Conservation (phyloP, 1,140 invertebrate genomes). For the Physella acuta region DNA sequence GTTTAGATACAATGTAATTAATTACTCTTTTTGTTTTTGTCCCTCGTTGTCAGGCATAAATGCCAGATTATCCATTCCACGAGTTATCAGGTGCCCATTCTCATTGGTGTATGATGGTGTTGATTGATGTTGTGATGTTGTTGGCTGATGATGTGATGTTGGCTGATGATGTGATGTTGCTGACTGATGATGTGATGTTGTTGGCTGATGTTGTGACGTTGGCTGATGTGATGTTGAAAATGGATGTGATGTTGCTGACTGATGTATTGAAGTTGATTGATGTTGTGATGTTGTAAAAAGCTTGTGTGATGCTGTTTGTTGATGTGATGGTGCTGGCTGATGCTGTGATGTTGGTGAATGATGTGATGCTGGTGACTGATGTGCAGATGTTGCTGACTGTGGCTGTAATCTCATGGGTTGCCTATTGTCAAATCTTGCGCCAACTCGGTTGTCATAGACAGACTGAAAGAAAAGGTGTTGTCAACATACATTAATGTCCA, state of each 20-base stretch:
- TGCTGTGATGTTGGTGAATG: not conserved
- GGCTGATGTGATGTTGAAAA: slow-evolving; percentile 5
- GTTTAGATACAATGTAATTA: slow-evolving; percentile 36
- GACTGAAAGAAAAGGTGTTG: too few species aligned
- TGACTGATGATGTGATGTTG: not conserved
- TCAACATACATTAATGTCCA: too few species aligned
- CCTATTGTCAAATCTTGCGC: too few species aligned
- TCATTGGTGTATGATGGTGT: not conserved
- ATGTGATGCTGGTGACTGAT: not conserved
- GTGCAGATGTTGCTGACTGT: too few species aligned
- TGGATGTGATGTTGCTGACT: not conserved
- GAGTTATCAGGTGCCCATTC: not conserved
- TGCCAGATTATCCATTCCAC: not conserved
- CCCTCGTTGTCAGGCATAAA: slow-evolving; percentile 28
- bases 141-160: not conserved
- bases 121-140: not conserved
- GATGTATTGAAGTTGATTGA: slow-evolving; percentile 1
- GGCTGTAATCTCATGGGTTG: too few species aligned
- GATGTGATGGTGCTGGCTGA: not conserved
- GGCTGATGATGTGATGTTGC: not conserved
- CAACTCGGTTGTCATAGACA: too few species aligned
- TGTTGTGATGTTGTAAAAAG: not conserved
- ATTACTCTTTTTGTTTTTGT: slow-evolving; percentile 36
- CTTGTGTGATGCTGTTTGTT: not conserved
- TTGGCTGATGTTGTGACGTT: not conserved